Evolutionary conservation across 1,140 invertebrate genomes (phyloP).

Genomic region (Steinernema feltiae): DNA sequence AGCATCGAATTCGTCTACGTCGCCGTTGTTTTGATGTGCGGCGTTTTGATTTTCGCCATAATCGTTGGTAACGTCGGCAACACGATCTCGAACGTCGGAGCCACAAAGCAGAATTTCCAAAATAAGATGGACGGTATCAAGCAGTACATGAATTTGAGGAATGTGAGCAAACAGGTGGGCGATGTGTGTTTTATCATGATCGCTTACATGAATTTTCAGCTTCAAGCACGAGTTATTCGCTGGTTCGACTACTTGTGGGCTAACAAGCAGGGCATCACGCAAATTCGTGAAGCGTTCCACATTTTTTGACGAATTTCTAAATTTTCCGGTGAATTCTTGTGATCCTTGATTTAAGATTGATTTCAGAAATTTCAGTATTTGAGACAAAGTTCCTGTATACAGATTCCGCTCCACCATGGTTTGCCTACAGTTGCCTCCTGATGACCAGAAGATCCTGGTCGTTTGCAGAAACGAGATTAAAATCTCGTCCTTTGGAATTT

Average conservation of each 20-base stretch:
- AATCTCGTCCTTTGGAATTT: too few species aligned
- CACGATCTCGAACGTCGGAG: constrained; percentile 96
- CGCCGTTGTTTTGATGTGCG: constrained; percentile 78
- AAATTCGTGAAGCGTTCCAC: too few species aligned
- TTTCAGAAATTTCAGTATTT: too few species aligned
- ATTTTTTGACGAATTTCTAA: too few species aligned
- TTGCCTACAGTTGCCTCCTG: too few species aligned
- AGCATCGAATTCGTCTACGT: constrained; percentile 83
- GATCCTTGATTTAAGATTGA: too few species aligned
- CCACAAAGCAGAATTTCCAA: constrained; percentile 83
- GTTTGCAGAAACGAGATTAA: too few species aligned
- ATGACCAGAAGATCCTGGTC: too few species aligned
- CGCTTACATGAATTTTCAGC: constrained; percentile 32
- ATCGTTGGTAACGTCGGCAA: constrained; percentile 84
- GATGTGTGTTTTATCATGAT: neutral
- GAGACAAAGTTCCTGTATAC: too few species aligned
- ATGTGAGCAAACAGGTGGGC: constrained; percentile 55
- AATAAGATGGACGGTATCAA: constrained; percentile 91
- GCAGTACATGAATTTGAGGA: constrained; percentile 79
- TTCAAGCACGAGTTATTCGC: constrained; percentile 81
- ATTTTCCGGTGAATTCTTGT: too few species aligned
- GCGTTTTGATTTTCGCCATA: constrained; percentile 76
- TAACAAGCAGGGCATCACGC: constrained; percentile 75
- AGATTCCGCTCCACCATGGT: too few species aligned
- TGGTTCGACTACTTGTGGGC: constrained; percentile 97